These are phyloP conservation scores for Dendrolimus kikuchii DNA, from an alignment of 1,140 invertebrate species.

Conservation along the genomic window DNA sequence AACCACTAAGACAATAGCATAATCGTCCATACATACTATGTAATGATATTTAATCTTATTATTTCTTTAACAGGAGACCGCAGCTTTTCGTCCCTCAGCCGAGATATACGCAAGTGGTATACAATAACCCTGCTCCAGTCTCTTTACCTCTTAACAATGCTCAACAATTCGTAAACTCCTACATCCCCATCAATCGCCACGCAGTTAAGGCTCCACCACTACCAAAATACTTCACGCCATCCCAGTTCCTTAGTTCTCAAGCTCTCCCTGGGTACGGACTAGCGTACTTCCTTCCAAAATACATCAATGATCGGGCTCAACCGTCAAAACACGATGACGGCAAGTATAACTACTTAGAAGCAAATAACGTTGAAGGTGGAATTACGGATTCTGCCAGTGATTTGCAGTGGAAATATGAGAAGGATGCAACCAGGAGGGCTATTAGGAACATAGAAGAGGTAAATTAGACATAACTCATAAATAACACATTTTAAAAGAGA, in stretches of 20 bases:
- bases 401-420: conserved; percentile 54
- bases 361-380: conserved; percentile 31
- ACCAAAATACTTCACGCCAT: conserved; percentile 34
- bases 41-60: conserved; percentile 1
- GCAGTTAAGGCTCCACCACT: conserved; percentile 28
- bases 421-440: conserved; percentile 37
- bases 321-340: conserved; percentile 41
- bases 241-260: conserved; percentile 49
- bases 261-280: conserved; percentile 50
- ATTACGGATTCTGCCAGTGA: conserved; percentile 36
- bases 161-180: conserved; percentile 56
- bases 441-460: conserved; percentile 45
- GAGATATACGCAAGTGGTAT: conserved; percentile 57
- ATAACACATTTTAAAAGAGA: no score
- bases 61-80: conserved; percentile 41
- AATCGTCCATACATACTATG: neutral
- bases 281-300: conserved; percentile 50
- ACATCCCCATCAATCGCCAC: conserved; percentile 33
- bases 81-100: conserved; percentile 52
- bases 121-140: conserved; percentile 28
- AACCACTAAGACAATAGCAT: neutral
- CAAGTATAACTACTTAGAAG: conserved; percentile 45
- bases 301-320: conserved; percentile 25
- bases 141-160: conserved; percentile 40
- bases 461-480: conserved; percentile 14